Base-by-base conservation (phyloP, 2,113 vertebrate genomes). In the Chloropsis hardwickii region DNA sequence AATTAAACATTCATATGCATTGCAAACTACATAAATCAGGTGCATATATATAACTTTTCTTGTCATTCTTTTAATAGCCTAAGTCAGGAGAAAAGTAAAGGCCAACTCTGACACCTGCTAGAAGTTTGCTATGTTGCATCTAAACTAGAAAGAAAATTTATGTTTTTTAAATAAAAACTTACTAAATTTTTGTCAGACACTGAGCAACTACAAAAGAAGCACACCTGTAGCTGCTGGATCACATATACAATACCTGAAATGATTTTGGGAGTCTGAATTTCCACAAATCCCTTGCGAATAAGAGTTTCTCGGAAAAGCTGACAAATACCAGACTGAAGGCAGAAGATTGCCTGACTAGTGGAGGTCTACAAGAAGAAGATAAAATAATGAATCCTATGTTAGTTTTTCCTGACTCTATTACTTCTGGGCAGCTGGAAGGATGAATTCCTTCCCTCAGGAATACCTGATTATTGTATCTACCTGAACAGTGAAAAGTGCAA, bases 181-280 rank as follows among this genome's bases (percentile, higher is more conserved):
- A 73, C 2, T 73, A 11, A 7, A 14, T 33, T 53, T 91, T 65
- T 76, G 33, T 29, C 66, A 86, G n/a, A 86, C 2, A 3, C 28
- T 45, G 20, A 92, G 33, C 31, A 93, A 82, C 35, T 53, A 40
- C 21, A 73, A 70, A 88, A 44, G 53, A 48, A 82, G 57, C 69
- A 61, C 45, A 90, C 29, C 35, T 65, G 40, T n/a, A 81, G 58
- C 67, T 86, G 78, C 79, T 19, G 48, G 72, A 86, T 77, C 60
- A 88, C 39, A 91, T 11, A 90, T 83, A 94, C 94, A 60, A 74
- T 98, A 99, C 99, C 99, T 97, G 99, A 99, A 97, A 99, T 99
- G 84, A 99, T 99, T 98, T 99, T 99, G 64, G 99, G 99, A 86
- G 99, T 99, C 95, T 99, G 99, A 97, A 99, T 99, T 98, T 99